Conservation (phyloP, 2,797 vertebrate species). For the Melopsittacus undulatus region DNA sequence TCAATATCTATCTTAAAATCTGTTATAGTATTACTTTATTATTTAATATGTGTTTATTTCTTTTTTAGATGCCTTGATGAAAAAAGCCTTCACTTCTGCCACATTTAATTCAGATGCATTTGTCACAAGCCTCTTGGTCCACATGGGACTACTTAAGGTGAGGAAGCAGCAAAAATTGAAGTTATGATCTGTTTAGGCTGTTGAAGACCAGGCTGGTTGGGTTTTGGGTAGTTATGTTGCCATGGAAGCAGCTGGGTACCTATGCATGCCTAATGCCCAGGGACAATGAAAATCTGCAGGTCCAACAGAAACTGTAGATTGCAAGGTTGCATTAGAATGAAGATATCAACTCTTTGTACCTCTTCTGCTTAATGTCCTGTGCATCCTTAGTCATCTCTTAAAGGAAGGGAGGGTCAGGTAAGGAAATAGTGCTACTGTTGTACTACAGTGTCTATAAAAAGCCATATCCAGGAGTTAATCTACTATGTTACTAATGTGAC, state of each 20-base stretch:
- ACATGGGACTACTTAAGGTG: slow-evolving; percentile 95
- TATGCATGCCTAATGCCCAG: slow-evolving; percentile 17
- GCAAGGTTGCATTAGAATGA: neutral
- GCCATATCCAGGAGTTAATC: neutral
- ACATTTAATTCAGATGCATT: slow-evolving; percentile 88
- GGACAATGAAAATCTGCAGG: slow-evolving; percentile 25
- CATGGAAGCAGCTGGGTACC: slow-evolving; percentile 22
- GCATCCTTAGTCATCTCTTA: neutral
- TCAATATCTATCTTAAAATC: neutral
- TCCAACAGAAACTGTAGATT: slow-evolving; percentile 21
- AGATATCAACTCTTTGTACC: neutral
- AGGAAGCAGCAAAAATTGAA: slow-evolving; percentile 10
- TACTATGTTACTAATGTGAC: neutral
- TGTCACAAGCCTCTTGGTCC: slow-evolving; percentile 87
- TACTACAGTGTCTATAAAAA: neutral
- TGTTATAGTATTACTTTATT: neutral
- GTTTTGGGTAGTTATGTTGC: slow-evolving; percentile 40
- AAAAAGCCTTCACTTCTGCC: slow-evolving; percentile 84
- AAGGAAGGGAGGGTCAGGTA: neutral
- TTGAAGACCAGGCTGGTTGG: neutral
- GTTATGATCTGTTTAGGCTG: neutral
- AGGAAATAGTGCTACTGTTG: neutral
- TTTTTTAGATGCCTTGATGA: slow-evolving; percentile 86
- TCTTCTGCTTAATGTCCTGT: neutral
- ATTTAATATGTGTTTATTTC: neutral